A percentile compares a stretch with the other conserved stretches of the same genome.
Evolutionary conservation across 2,113 vertebrate species (phyloP).

Genomic region (Scytalopus superciliaris): DNA sequence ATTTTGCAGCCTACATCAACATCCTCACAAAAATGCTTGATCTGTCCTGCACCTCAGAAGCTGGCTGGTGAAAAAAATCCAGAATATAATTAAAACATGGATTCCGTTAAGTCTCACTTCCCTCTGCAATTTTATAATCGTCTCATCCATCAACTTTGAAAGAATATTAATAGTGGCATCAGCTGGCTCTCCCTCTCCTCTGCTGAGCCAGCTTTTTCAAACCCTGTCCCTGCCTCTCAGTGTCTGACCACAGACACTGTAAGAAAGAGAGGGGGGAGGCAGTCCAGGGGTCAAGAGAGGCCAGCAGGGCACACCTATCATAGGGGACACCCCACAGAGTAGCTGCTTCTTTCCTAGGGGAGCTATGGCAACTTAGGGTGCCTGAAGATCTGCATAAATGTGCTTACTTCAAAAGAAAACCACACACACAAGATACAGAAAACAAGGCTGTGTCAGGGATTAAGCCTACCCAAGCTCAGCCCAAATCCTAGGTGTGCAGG

Average conservation of each 20-base stretch:
- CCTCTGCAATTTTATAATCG: slow-evolving; percentile 59
- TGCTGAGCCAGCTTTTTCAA: slow-evolving; percentile 56
- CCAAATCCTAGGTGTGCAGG: not conserved
- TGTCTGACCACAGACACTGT: not conserved
- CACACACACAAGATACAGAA: not conserved
- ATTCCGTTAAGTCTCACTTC: slow-evolving; percentile 26
- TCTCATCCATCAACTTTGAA: slow-evolving; percentile 64
- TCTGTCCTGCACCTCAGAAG: not conserved
- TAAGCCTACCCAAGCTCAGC: not conserved
- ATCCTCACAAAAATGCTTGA: not conserved
- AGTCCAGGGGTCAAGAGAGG: not conserved
- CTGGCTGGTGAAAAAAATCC: slow-evolving; percentile 12
- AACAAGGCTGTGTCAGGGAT: not conserved
- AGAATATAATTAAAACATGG: slow-evolving; percentile 55
- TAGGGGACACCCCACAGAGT: not conserved
- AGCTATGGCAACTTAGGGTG: not conserved
- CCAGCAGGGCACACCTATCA: not conserved
- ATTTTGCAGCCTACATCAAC: not conserved
- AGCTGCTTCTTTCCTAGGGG: not conserved
- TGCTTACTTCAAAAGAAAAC: not conserved
- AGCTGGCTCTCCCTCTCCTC: slow-evolving; percentile 40
- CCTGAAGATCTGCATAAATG: not conserved
- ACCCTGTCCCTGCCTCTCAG: not conserved
- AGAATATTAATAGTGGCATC: slow-evolving; percentile 65
- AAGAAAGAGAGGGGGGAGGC: not conserved